Evolutionary conservation across 2,888 invertebrate species (phyloP).

Genomic region (Ferrisia virgata): DNA sequence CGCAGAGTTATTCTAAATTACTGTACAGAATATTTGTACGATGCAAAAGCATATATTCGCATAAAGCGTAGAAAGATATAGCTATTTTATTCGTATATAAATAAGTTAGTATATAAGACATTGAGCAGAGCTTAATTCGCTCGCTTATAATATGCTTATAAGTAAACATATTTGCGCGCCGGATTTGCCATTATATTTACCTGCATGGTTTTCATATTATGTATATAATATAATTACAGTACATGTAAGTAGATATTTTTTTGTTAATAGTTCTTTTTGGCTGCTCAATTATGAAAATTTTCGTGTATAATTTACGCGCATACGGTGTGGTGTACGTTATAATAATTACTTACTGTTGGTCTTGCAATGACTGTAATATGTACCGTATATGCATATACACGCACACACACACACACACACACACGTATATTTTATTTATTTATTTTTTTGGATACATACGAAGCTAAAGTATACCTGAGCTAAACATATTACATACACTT

Average conservation of each 20-base stretch:
- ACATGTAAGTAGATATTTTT: too few species aligned
- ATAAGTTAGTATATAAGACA: neutral
- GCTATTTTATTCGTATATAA: too few species aligned
- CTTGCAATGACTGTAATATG: neutral
- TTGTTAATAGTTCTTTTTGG: neutral
- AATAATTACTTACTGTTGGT: neutral
- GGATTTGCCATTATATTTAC: neutral
- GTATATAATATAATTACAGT: too few species aligned
- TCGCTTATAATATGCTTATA: neutral
- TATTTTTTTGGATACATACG: too few species aligned
- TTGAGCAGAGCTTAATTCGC: neutral
- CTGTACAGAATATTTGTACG: too few species aligned
- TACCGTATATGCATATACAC: too few species aligned
- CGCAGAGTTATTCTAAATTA: constrained; percentile 13
- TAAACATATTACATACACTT: too few species aligned
- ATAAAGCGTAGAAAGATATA: neutral
- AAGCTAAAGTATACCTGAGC: too few species aligned
- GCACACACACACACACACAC: too few species aligned
- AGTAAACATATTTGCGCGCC: neutral
- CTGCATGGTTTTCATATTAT: too few species aligned
- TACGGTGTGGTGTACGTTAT: neutral
- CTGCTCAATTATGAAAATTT: neutral
- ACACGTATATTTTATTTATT: too few species aligned
- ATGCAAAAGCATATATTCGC: too few species aligned
- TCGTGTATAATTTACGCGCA: neutral